Percentiles rank a stretch among this genome's conserved stretches.
These are phyloP conservation scores for Oegoconia quadripuncta DNA, from an alignment of 2,888 invertebrate species.

Conservation along the genomic window DNA sequence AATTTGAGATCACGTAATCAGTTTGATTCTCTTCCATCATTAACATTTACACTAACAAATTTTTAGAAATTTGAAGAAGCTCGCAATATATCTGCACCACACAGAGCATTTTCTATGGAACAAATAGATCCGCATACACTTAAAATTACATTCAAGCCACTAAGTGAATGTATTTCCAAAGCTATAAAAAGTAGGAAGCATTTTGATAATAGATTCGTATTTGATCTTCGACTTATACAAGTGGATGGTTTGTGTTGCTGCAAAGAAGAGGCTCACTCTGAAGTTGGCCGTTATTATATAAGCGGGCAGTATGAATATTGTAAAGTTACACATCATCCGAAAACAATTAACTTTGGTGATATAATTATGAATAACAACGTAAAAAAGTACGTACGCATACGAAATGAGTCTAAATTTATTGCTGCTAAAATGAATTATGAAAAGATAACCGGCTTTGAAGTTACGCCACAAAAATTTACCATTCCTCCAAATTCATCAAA, in stretches of 20 bases:
- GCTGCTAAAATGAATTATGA: constrained; percentile 58
- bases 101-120: constrained; percentile 53
- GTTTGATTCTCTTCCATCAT: neutral
- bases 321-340: constrained; percentile 64
- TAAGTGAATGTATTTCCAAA: constrained; percentile 59
- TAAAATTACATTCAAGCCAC: constrained; percentile 54
- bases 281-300: constrained; percentile 74
- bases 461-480: constrained; percentile 52
- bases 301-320: constrained; percentile 77
- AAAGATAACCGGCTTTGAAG: constrained; percentile 53
- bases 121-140: constrained; percentile 38
- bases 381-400: constrained; percentile 54
- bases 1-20: too few species aligned
- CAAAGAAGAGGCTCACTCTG: constrained; percentile 54
- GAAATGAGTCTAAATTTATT: constrained; percentile 60
- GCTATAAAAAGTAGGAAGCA: constrained; percentile 39
- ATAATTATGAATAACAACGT: constrained; percentile 51
- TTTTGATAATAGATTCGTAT: constrained; percentile 55
- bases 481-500: constrained; percentile 54
- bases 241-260: constrained; percentile 58
- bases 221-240: constrained; percentile 59
- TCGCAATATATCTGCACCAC: constrained; percentile 62
- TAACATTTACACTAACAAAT: too few species aligned
- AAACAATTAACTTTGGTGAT: constrained; percentile 61
- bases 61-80: constrained; percentile 64